Percentiles rank a stretch among this genome's conserved stretches.
Evolutionary conservation across 2,888 invertebrate species (phyloP).

Genomic region (Tetheella fluctuosa): DNA sequence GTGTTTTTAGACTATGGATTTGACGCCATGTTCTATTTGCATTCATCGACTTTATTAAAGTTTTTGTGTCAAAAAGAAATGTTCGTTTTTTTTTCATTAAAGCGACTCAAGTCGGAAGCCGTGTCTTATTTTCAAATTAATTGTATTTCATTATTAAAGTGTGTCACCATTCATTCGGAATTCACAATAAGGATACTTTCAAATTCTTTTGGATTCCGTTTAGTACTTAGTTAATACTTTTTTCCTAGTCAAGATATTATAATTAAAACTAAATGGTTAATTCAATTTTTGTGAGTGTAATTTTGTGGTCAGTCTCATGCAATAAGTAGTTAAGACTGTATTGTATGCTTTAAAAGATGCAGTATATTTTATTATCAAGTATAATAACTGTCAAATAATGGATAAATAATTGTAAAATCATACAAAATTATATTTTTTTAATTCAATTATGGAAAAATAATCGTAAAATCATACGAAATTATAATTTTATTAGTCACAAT

Average conservation of each 20-base stretch:
- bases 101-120: not conserved
- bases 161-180: not conserved
- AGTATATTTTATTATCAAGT: not conserved
- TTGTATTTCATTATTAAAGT: slow-evolving; percentile 6
- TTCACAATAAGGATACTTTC: not conserved
- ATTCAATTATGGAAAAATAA: not conserved
- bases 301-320: not conserved
- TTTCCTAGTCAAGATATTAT: no score
- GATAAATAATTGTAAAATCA: not conserved
- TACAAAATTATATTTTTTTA: not conserved
- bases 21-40: no score
- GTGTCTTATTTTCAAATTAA: not conserved
- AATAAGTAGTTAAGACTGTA: not conserved
- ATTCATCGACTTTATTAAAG: no score
- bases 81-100: not conserved
- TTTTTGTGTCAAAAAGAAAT: not conserved
- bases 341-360: not conserved
- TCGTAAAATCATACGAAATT: not conserved
- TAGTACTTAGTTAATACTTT: no score
- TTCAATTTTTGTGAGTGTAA: not conserved
- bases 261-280: no score
- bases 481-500: slow-evolving; percentile 1
- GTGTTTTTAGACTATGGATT: not conserved
- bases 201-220: no score
- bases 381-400: not conserved